Conservation (phyloP, 2,113 vertebrate genomes). For the Noctilio leporinus region DNA sequence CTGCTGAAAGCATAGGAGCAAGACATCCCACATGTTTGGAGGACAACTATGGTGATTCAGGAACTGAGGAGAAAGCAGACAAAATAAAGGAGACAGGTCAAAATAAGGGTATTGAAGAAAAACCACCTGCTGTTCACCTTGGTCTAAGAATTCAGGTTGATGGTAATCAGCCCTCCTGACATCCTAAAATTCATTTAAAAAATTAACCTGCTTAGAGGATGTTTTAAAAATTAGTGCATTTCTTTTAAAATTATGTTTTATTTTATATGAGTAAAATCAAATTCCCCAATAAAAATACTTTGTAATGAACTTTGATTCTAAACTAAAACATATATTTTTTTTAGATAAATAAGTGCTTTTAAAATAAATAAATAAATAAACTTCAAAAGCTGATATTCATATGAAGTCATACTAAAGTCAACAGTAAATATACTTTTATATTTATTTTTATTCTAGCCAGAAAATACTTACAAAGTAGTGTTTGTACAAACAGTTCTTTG, state of each 20-base stretch:
- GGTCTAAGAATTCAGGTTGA: neutral
- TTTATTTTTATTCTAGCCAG: slow-evolving; percentile 21
- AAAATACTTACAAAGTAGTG: slow-evolving; percentile 25
- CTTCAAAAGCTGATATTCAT: slow-evolving; percentile 4
- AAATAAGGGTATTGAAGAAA: neutral
- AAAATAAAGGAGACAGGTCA: neutral
- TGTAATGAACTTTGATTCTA: neutral
- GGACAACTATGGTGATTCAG: neutral
- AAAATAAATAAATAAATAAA: neutral
- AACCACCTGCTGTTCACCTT: neutral
- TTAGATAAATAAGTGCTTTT: neutral
- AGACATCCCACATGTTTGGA: neutral
- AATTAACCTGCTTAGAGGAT: neutral
- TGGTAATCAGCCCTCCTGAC: neutral
- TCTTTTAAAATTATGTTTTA: neutral
- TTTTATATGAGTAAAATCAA: neutral
- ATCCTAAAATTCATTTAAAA: neutral
- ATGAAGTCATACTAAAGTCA: slow-evolving; percentile 14
- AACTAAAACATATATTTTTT: neutral
- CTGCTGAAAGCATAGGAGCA: neutral
- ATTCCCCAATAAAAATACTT: slow-evolving; percentile 9
- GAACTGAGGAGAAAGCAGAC: neutral
- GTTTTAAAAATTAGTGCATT: neutral
- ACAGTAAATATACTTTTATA: neutral
- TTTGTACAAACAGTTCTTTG: slow-evolving; percentile 53